phyloP scores from a whole-genome alignment of 2,113 vertebrate species.

The Platysternon megacephalum region DNA sequence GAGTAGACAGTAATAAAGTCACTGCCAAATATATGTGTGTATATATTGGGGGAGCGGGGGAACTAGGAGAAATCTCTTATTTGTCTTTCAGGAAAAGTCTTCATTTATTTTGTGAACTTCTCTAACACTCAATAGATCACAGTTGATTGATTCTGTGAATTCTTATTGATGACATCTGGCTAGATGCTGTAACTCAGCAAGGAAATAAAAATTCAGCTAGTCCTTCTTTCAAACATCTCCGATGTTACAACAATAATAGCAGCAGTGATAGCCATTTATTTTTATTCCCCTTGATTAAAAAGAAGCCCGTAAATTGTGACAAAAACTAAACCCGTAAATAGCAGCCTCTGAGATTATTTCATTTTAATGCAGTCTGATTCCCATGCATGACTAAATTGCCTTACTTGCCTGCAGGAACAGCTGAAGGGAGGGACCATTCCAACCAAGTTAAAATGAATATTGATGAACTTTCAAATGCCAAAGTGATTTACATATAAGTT shows the following conservation, averaged over 20 bases:
- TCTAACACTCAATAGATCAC: background rate
- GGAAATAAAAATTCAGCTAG: background rate
- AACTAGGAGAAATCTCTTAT: background rate
- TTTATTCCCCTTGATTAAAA: background rate
- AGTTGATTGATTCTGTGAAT: background rate
- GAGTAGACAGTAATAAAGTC: background rate
- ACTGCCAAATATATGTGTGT: background rate
- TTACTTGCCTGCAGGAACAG: conserved; percentile 10
- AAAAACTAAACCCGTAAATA: conserved; percentile 11
- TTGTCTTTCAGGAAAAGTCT: background rate
- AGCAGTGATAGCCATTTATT: background rate
- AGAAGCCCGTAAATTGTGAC: background rate
- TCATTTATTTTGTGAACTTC: background rate
- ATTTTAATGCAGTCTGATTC: conserved; percentile 22
- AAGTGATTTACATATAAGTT: conserved; percentile 14
- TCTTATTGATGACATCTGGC: background rate
- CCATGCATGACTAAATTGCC: background rate
- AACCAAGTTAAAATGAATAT: conserved; percentile 38
- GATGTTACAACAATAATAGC: background rate
- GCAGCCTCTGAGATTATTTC: conserved; percentile 20
- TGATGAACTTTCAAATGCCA: background rate
- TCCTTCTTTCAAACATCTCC: background rate
- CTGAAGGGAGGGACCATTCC: background rate
- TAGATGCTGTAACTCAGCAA: background rate
- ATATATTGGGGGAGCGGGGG: rapidly evolving